These are phyloP conservation scores for Sceliomorpha sp. DNA, from an alignment of 2,888 invertebrate species.

Conservation along the genomic window DNA sequence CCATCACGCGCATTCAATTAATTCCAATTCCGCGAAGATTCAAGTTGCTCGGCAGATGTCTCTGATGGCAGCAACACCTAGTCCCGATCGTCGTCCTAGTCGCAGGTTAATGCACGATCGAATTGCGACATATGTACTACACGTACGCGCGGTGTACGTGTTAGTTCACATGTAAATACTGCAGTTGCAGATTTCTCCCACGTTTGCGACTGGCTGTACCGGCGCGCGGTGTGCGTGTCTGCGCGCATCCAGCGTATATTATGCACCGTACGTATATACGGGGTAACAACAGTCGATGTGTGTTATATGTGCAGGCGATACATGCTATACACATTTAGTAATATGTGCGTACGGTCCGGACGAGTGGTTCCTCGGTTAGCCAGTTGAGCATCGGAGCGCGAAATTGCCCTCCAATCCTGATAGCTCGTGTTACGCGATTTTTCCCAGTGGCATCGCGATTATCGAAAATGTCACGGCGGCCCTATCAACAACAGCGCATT, in stretches of 20 bases:
- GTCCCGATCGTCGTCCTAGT: slow-evolving; percentile 28
- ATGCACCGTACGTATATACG: slow-evolving; percentile 27
- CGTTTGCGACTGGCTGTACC: slow-evolving; percentile 3
- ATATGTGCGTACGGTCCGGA: slow-evolving; percentile 19
- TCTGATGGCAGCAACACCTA: slow-evolving; percentile 25
- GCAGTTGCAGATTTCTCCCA: slow-evolving; percentile 33
- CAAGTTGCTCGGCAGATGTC: slow-evolving; percentile 37
- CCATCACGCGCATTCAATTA: slow-evolving; percentile 35
- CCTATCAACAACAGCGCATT: slow-evolving; percentile 36
- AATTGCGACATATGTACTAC: slow-evolving; percentile 38
- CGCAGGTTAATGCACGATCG: slow-evolving; percentile 41
- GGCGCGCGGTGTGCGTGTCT: too few relatives aligned
- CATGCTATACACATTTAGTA: slow-evolving; percentile 9
- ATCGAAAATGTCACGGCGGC: slow-evolving; percentile 39
- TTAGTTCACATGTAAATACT: slow-evolving; percentile 34
- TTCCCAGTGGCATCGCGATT: slow-evolving; percentile 52
- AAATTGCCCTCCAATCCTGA: slow-evolving; percentile 72
- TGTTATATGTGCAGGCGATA: slow-evolving; percentile 1
- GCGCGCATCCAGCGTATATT: slow-evolving; percentile 38
- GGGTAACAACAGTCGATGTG: too few relatives aligned
- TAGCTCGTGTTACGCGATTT: slow-evolving; percentile 47
- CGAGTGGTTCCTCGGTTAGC: slow-evolving; percentile 72
- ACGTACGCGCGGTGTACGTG: slow-evolving; percentile 1
- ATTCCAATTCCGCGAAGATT: slow-evolving; percentile 27
- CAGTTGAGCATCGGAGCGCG: slow-evolving; percentile 75